Conservation (phyloP, 2,113 vertebrate species). For the Ceyx margarethae region DNA sequence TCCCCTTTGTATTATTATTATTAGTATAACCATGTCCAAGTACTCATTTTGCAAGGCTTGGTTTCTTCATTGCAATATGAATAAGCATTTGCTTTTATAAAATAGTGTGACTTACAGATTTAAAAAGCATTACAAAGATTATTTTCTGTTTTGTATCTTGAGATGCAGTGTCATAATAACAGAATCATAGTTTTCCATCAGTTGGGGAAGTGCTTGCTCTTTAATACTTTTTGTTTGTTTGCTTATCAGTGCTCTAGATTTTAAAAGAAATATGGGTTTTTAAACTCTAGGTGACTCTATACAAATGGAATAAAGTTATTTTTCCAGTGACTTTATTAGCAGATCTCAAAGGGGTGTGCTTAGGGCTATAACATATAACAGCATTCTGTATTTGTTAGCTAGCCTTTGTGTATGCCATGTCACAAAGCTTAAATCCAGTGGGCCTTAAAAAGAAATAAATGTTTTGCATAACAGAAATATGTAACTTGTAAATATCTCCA, state of each 20-base stretch:
- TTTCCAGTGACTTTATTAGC: not conserved
- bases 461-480: not conserved
- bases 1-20: not conserved
- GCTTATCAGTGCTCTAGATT: not conserved
- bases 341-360: not conserved
- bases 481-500: not conserved
- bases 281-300: not conserved
- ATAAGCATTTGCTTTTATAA: not conserved
- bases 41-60: not conserved
- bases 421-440: not conserved
- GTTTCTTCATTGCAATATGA: not conserved
- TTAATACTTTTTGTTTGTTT: not conserved
- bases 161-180: not conserved
- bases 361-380: not conserved
- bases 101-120: not conserved
- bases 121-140: not conserved
- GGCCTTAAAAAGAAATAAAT: not conserved
- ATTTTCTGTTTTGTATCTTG: not conserved
- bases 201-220: not conserved
- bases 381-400: not conserved
- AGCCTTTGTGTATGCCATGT: not conserved
- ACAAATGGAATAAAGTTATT: not conserved
- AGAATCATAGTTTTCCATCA: not conserved
- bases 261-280: not conserved
- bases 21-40: not conserved